A percentile compares a stretch with the other conserved stretches of the same genome.
Evolutionary conservation across 2,888 invertebrate species (phyloP).

Genomic region (Ormyrus thymus): DNA sequence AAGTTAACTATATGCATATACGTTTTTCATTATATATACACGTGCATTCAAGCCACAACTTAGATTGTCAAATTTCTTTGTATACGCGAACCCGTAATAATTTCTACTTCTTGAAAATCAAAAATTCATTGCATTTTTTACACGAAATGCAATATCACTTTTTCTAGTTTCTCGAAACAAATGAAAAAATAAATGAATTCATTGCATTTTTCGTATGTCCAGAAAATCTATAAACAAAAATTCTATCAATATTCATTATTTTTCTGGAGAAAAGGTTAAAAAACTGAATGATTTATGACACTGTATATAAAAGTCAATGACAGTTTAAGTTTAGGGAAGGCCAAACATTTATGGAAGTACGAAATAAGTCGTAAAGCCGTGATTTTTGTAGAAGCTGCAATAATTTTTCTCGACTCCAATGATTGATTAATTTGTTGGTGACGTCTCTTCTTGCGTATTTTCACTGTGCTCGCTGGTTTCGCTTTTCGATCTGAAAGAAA

Average conservation of each 20-base stretch:
- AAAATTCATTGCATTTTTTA: no score
- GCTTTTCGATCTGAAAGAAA: constrained; percentile 75
- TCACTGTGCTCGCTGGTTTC: constrained; percentile 71
- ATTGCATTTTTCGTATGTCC: no score
- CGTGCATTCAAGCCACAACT: no score
- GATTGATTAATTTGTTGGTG: constrained; percentile 62
- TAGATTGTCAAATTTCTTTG: neutral
- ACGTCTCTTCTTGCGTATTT: constrained; percentile 69
- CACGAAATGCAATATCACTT: no score
- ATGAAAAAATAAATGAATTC: no score
- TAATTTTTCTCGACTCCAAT: constrained; percentile 41
- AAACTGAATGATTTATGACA: neutral
- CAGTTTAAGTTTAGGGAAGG: constrained; percentile 4
- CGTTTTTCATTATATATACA: neutral
- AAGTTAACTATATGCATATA: constrained; percentile 9
- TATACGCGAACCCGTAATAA: no score
- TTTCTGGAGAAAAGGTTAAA: neutral
- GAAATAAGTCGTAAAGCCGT: constrained; percentile 29
- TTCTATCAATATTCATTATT: no score
- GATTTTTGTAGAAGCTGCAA: constrained; percentile 36
- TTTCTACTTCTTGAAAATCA: no score
- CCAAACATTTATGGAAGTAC: constrained; percentile 30
- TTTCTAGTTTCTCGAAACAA: no score
- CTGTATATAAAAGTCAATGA: neutral
- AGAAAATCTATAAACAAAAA: no score